Percentiles rank a stretch among this genome's conserved stretches.
These are phyloP conservation scores for Micrasema longulum DNA, from an alignment of 1,140 invertebrate species.

Conservation along the genomic window DNA sequence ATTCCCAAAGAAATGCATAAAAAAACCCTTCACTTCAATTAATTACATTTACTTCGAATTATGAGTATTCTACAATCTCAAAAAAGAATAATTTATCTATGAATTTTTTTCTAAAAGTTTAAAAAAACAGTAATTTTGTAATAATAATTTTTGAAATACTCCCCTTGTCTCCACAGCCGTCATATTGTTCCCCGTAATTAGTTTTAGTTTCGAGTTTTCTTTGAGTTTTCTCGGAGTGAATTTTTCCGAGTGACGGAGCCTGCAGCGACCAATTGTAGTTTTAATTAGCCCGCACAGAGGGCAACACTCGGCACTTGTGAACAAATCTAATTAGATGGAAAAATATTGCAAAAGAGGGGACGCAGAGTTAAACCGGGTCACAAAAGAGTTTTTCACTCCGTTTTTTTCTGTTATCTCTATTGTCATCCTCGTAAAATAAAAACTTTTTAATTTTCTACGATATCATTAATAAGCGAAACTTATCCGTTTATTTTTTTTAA, in stretches of 20 bases:
- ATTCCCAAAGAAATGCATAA: no score
- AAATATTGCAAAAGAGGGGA: neutral
- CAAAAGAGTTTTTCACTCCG: no score
- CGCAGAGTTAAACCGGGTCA: no score
- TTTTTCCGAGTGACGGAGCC: conserved; percentile 28
- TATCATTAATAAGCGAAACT: no score
- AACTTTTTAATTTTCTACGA: no score
- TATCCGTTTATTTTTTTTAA: no score
- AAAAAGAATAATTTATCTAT: neutral
- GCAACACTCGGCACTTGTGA: neutral
- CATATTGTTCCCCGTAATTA: conserved; percentile 21
- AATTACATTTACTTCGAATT: no score
- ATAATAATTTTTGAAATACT: conserved; percentile 3
- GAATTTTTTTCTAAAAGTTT: neutral
- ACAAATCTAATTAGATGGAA: neutral
- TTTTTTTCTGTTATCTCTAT: no score
- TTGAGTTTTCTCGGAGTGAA: neutral
- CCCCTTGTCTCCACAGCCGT: neutral
- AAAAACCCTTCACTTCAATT: no score
- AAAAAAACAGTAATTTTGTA: neutral
- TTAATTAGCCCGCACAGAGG: conserved; percentile 23
- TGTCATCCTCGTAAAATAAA: no score
- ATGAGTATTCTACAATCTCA: no score
- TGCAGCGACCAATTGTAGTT: conserved; percentile 29
- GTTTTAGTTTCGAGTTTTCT: conserved; percentile 28